Conservation (phyloP, 1,140 invertebrate species). For the Watersipora subatra region DNA sequence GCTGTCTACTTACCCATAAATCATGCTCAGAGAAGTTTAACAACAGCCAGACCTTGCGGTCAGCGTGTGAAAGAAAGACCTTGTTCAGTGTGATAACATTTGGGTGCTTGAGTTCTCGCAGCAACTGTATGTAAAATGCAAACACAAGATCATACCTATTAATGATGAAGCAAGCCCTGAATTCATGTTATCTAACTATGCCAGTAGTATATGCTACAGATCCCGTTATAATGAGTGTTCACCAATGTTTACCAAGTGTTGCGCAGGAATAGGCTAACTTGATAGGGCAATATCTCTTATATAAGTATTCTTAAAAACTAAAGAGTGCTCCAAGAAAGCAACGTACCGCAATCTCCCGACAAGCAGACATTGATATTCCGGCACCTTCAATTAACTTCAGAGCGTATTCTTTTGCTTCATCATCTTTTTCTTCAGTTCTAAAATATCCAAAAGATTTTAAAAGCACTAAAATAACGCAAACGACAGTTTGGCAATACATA, state of each 20-base stretch:
- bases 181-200: too few species aligned
- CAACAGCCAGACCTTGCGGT: slow-evolving; percentile 91
- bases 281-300: too few species aligned
- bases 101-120: slow-evolving; percentile 92
- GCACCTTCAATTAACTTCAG: slow-evolving; percentile 98
- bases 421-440: slow-evolving; percentile 27
- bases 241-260: too few species aligned
- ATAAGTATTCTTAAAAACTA: too few species aligned
- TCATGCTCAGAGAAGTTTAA: slow-evolving; percentile 99
- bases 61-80: slow-evolving; percentile 92
- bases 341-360: slow-evolving; percentile 93
- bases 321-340: too few species aligned
- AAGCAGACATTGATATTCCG: slow-evolving; percentile 97
- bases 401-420: slow-evolving; percentile 75
- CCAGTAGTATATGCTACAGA: too few species aligned
- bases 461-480: not conserved
- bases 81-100: slow-evolving; percentile 92
- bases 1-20: slow-evolving; percentile 72
- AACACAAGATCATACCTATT: not conserved
- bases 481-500: not conserved
- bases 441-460: not conserved
- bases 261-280: too few species aligned
- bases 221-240: too few species aligned
- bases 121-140: slow-evolving; percentile 51
- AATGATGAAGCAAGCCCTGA: too few species aligned